A percentile compares a stretch with the other conserved stretches of the same genome.
Evolutionary conservation across 2,113 vertebrate species (phyloP).

Genomic region (Albula goreensis): DNA sequence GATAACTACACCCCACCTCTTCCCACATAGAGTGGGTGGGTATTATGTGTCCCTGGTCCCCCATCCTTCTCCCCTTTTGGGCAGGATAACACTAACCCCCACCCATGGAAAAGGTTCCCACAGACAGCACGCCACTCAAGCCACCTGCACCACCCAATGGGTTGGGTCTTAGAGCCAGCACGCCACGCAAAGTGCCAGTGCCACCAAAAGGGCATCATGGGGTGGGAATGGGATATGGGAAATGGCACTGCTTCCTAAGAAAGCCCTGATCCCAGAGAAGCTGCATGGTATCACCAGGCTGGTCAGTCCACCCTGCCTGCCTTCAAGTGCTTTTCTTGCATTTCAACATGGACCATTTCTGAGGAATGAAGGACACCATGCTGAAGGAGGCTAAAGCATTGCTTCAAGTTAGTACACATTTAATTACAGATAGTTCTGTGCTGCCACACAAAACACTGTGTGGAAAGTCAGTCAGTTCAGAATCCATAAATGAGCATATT

Average conservation of each 20-base stretch:
- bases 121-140: background rate
- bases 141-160: background rate
- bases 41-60: no score
- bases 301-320: background rate
- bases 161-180: background rate
- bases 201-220: background rate
- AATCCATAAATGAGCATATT: no score
- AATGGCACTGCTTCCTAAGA: conserved; percentile 67
- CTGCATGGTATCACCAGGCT: conserved; percentile 68
- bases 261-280: conserved; percentile 74
- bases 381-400: background rate
- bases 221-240: conserved; percentile 73
- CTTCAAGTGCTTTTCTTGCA: background rate
- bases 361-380: background rate
- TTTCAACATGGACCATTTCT: background rate
- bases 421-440: background rate
- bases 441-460: no score
- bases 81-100: background rate
- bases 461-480: no score
- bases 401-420: background rate
- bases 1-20: background rate
- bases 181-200: background rate
- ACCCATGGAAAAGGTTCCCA: background rate
- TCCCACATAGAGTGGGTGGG: background rate
- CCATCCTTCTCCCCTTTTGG: background rate